Percentiles rank a stretch among this genome's conserved stretches.
Conservation (phyloP, 92 coral and sea anemone species). For the Phenganax marumi region DNA sequence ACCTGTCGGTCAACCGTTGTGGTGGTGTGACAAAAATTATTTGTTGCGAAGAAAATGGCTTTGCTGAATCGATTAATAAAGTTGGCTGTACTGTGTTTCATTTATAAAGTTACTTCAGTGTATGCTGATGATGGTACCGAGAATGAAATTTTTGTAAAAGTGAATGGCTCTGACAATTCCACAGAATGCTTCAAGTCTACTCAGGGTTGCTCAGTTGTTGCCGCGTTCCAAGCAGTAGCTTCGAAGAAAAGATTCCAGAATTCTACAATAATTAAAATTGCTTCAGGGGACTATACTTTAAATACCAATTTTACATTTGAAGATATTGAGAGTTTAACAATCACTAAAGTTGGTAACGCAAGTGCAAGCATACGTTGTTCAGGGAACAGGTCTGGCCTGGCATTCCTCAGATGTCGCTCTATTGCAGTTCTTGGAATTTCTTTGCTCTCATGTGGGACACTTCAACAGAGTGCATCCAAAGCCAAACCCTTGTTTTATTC, state of each 20-base stretch:
- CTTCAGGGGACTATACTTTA: constrained; percentile 54
- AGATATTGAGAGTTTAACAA: constrained; percentile 25
- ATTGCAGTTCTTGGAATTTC: constrained; percentile 45
- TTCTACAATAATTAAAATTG: constrained; percentile 13
- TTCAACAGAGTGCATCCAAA: constrained; percentile 54
- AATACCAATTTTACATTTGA: constrained; percentile 56
- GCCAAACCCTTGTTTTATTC: constrained; percentile 56
- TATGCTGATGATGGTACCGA: background rate
- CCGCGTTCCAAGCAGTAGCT: constrained; percentile 19
- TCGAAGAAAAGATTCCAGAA: background rate
- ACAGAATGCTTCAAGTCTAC: background rate
- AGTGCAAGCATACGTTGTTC: constrained; percentile 44
- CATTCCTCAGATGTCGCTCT: constrained; percentile 54
- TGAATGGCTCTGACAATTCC: constrained; percentile 17
- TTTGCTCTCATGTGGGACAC: constrained; percentile 59
- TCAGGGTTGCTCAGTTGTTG: constrained; percentile 18
- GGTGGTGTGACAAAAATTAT: background rate
- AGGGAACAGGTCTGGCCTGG: constrained; percentile 45
- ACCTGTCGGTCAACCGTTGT: too few relatives aligned
- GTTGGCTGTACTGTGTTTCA: background rate
- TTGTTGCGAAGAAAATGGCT: background rate
- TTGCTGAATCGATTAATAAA: background rate
- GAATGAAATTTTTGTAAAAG: background rate
- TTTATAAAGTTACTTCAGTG: background rate
- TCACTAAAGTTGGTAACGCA: constrained; percentile 7